Conservation (phyloP, 2,113 vertebrate species). For the Dicaeum eximium region DNA sequence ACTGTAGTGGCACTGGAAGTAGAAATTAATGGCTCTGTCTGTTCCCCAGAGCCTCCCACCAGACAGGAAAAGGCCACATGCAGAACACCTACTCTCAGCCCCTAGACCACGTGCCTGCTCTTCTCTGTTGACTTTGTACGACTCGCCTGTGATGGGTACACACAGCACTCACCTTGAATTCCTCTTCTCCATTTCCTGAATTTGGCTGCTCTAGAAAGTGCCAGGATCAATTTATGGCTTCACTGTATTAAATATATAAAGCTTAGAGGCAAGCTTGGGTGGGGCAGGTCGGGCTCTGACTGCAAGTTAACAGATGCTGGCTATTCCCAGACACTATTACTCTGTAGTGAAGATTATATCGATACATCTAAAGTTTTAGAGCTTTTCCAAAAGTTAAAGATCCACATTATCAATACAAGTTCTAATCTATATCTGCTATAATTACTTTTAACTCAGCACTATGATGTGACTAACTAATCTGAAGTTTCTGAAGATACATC, state of each 20-base stretch:
- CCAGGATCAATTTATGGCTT: not conserved
- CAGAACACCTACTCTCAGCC: not conserved
- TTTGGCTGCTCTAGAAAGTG: not conserved
- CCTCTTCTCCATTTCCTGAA: not conserved
- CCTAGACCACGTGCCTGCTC: not conserved
- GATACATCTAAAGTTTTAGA: not conserved
- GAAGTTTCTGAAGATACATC: not conserved
- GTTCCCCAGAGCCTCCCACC: not conserved
- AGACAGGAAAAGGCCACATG: not conserved
- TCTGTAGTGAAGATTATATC: not conserved
- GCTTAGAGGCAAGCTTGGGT: not conserved
- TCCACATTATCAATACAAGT: not conserved
- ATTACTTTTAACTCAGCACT: not conserved
- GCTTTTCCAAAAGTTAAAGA: not conserved
- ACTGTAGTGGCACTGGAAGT: not conserved
- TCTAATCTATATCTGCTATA: not conserved
- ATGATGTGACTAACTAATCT: not conserved
- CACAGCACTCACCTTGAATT: not conserved
- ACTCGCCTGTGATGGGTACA: fast-evolving
- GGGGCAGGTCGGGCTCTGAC: not conserved
- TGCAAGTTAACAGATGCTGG: not conserved
- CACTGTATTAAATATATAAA: not conserved
- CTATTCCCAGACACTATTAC: not conserved
- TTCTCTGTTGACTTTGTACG: not conserved
- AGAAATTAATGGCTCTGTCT: not conserved